Evolutionary conservation across 2,797 vertebrate species (phyloP), one percentile per base, ranked within the genome.

Genomic region (Euthynnus affinis): DNA sequence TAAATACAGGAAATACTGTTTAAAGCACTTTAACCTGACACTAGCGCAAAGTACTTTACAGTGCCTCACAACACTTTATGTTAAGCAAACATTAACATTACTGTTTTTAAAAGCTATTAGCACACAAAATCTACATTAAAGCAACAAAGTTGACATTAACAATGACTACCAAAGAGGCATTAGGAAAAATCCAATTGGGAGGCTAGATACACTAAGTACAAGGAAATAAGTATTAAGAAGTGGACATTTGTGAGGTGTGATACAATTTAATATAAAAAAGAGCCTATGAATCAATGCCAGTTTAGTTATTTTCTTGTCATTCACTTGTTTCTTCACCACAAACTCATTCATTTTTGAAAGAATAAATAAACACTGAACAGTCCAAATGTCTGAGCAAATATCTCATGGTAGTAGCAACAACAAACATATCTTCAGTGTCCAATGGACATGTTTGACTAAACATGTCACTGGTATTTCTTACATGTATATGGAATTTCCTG

Each of bases 1-100:
- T 23, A 65, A 40, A 73, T 57, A 61, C 51, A 71, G 58, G 51
- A 60, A 34, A 29, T 20, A 15, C 27, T 66, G 13, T 49, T 27
- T 13, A 18, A 3, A 42, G 1, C 7, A 53, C 44, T 32, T 22
- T 17, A 64, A 49, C 15, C 22, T 55, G 34, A 44, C 25, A 55
- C 25, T 8, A 32, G 25, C 7, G 4, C n/a, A 42, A 46, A 74
- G 34, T 42, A 23, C 32, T 62, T 22, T 3, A 22, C 1, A 37
- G 49, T 61, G 29, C 5, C 59, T 64, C 23, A 59, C 49, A 9
- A 32, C 34, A 3, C 23, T 23, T 20, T 2, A 34, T 52, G 37
- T 27, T 9, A 49, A 17, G 27, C 1, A 20, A 22, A 60, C 9
- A 9, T 4, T 52, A 9, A 40, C 27, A 6, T 27, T 5, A 37